A percentile compares a stretch with the other conserved stretches of the same genome.
Evolutionary conservation across 2,797 vertebrate species (phyloP).

Genomic region (Lithobates sylvaticus): DNA sequence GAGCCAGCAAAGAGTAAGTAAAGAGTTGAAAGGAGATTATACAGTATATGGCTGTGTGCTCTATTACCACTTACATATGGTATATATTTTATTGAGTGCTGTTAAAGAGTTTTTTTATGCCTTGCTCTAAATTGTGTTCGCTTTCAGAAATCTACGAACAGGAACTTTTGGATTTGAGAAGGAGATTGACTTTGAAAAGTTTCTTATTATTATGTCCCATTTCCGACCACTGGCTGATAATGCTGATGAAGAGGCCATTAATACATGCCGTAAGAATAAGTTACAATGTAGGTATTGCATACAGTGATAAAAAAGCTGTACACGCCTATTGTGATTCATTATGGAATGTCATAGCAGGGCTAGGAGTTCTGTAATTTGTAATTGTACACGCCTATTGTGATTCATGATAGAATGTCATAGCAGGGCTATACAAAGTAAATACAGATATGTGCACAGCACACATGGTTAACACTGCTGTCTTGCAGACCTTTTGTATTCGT

Average conservation of each 20-base stretch:
- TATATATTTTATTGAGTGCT: too few relatives aligned
- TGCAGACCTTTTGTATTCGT: too few relatives aligned
- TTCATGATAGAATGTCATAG: too few relatives aligned
- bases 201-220: conserved; percentile 93
- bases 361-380: too few relatives aligned
- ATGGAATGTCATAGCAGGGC: too few relatives aligned
- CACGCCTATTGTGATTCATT: too few relatives aligned
- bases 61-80: not conserved
- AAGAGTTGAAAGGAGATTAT: too few relatives aligned
- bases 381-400: too few relatives aligned
- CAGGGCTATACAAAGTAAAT: too few relatives aligned
- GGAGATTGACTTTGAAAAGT: conserved; percentile 91
- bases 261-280: conserved; percentile 82
- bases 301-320: not conserved
- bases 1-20: too few relatives aligned
- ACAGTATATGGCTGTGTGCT: not conserved
- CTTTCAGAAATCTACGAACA: conserved; percentile 83
- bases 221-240: conserved; percentile 84
- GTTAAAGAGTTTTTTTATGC: not conserved
- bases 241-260: conserved; percentile 81
- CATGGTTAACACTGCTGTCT: too few relatives aligned
- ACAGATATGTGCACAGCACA: too few relatives aligned
- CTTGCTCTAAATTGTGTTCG: not conserved
- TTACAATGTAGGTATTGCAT: conserved; percentile 83
- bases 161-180: conserved; percentile 71